phyloP scores from a whole-genome alignment of 2,113 vertebrate genomes.

The Neopipo cinnamomea region DNA sequence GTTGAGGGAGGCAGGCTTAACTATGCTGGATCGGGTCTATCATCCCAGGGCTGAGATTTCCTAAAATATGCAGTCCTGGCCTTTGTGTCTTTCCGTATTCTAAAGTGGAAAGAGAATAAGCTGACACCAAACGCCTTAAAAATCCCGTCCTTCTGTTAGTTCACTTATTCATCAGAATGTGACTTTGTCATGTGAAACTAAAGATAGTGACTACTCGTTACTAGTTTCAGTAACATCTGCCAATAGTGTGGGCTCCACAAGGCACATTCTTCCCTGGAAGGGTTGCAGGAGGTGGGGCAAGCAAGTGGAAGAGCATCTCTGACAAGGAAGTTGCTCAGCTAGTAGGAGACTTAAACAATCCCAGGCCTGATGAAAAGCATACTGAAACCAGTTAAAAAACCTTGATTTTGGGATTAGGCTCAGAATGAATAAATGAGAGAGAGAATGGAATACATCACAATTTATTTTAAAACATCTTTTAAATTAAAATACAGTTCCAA shows the following conservation, averaged over 20 bases:
- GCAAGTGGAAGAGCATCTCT: not conserved
- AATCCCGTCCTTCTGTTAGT: not conserved
- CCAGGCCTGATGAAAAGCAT: not conserved
- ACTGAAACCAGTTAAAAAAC: not conserved
- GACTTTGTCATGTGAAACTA: not conserved
- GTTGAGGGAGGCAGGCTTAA: not conserved
- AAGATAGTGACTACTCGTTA: not conserved
- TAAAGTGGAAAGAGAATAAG: not conserved
- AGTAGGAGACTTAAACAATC: not conserved
- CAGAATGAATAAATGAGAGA: not conserved
- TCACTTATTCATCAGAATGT: not conserved
- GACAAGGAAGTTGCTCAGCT: not conserved
- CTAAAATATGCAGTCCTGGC: not conserved
- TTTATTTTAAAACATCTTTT: not conserved
- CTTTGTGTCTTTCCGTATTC: not conserved
- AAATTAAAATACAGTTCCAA: slow-evolving; percentile 1
- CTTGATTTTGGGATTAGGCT: not conserved
- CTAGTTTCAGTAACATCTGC: not conserved
- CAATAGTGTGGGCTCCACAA: not conserved
- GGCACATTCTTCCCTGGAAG: not conserved
- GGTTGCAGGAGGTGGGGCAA: not conserved
- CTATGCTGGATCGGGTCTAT: not conserved
- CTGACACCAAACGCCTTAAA: not conserved
- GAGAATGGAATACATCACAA: not conserved
- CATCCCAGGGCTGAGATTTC: not conserved